These are phyloP conservation scores for Unio delphinus DNA, from an alignment of 2,888 invertebrate species.

Conservation along the genomic window DNA sequence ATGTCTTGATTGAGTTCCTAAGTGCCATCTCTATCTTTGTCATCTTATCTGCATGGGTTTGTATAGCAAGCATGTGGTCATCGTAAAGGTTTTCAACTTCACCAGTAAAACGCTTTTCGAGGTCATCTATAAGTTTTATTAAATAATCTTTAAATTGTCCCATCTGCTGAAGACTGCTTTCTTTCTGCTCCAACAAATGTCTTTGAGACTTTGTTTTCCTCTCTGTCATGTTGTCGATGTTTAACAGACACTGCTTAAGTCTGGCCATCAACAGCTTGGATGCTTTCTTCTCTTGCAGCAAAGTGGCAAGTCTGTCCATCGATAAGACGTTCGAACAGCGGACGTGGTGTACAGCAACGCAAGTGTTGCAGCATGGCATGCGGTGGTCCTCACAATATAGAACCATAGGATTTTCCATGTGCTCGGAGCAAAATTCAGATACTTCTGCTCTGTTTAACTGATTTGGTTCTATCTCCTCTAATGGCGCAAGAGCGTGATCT, in stretches of 20 bases:
- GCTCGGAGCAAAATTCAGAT: slow-evolving; percentile 31
- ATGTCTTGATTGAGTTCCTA: too few relatives aligned
- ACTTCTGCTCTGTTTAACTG: slow-evolving; percentile 20
- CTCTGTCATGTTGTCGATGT: slow-evolving; percentile 24
- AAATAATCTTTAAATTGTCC: slow-evolving; percentile 24
- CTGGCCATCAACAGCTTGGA: slow-evolving; percentile 22
- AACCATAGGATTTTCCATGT: slow-evolving; percentile 28
- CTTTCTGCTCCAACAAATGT: slow-evolving; percentile 16
- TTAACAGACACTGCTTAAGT: slow-evolving; percentile 4
- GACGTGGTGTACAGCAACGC: slow-evolving; percentile 24
- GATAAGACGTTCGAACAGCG: slow-evolving; percentile 29
- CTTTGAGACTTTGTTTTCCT: slow-evolving; percentile 23
- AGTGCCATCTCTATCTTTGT: too few relatives aligned
- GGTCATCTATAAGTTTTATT: slow-evolving; percentile 30
- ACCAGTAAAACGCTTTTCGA: slow-evolving; percentile 27
- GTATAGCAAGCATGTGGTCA: too few relatives aligned
- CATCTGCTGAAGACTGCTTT: slow-evolving; percentile 25
- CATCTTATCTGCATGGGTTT: too few relatives aligned
- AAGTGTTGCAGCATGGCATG: slow-evolving; percentile 26
- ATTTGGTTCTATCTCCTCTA: slow-evolving; percentile 25
- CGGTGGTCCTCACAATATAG: slow-evolving; percentile 35
- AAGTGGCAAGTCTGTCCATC: slow-evolving; percentile 19
- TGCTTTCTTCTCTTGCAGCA: slow-evolving; percentile 22
- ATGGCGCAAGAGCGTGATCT: slow-evolving; percentile 30
- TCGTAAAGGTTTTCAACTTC: slow-evolving; percentile 17